These are phyloP conservation scores for Lagodon rhomboides DNA, from an alignment of 2,797 vertebrate genomes.

Conservation along the genomic window DNA sequence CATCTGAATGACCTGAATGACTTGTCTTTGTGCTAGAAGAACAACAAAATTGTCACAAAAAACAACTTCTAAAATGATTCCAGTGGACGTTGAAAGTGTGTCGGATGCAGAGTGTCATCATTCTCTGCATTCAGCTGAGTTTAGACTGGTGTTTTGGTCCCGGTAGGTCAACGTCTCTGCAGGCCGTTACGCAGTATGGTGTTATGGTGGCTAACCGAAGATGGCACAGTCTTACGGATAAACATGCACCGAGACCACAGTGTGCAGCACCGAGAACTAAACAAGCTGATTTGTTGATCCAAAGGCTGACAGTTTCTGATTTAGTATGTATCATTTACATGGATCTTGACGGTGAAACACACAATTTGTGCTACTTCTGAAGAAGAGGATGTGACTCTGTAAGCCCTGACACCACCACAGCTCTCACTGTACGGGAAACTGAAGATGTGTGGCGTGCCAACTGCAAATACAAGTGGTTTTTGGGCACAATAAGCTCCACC, in stretches of 20 bases:
- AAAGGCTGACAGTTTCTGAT: background rate
- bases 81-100: background rate
- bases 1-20: too few species aligned
- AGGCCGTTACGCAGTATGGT: background rate
- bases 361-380: background rate
- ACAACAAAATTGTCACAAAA: background rate
- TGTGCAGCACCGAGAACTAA: background rate
- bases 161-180: background rate
- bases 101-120: background rate
- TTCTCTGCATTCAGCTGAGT: background rate
- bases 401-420: background rate
- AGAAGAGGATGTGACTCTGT: background rate
- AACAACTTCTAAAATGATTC: background rate
- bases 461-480: conserved; percentile 5
- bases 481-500: background rate
- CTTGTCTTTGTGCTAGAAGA: background rate
- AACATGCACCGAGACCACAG: background rate
- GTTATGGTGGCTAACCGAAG: background rate
- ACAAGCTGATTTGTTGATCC: background rate
- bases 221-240: too few species aligned
- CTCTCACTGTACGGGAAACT: background rate
- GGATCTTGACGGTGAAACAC: background rate
- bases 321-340: background rate
- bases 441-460: background rate
- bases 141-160: too few species aligned